Evolutionary conservation across 2,113 vertebrate genomes (phyloP).

Genomic region (Procavia capensis): DNA sequence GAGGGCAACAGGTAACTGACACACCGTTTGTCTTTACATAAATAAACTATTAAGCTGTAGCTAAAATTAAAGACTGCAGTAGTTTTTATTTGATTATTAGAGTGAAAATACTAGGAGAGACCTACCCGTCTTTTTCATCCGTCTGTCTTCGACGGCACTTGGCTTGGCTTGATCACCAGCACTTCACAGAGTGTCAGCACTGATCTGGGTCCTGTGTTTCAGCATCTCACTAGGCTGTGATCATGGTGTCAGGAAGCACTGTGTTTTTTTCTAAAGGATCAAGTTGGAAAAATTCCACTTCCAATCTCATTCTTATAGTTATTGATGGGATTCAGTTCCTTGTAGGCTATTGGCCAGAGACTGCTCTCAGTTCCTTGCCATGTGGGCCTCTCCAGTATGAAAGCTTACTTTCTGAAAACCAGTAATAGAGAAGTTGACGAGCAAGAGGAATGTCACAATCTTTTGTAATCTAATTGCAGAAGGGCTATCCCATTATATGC

Average conservation of each 20-base stretch:
- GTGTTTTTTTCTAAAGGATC: background rate
- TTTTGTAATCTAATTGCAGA: background rate
- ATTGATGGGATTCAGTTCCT: background rate
- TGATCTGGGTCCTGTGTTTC: background rate
- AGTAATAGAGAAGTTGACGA: background rate
- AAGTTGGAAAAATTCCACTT: background rate
- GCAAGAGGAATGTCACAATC: background rate
- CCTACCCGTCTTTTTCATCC: background rate
- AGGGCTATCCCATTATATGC: background rate
- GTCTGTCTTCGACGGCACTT: too few relatives aligned
- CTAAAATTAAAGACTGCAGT: background rate
- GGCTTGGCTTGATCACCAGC: too few relatives aligned
- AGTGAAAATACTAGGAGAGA: background rate
- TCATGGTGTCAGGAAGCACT: background rate
- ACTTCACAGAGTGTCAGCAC: background rate
- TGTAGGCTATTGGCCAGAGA: background rate
- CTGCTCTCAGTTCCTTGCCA: background rate
- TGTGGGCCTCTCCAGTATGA: background rate
- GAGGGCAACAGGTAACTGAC: background rate
- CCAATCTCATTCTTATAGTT: background rate
- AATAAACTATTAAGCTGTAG: background rate
- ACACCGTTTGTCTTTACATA: background rate
- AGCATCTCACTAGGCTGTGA: background rate
- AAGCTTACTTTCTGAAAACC: background rate
- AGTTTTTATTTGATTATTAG: background rate